Evolutionary conservation across 2,113 vertebrate genomes (phyloP).

Genomic region (Nymphicus hollandicus): DNA sequence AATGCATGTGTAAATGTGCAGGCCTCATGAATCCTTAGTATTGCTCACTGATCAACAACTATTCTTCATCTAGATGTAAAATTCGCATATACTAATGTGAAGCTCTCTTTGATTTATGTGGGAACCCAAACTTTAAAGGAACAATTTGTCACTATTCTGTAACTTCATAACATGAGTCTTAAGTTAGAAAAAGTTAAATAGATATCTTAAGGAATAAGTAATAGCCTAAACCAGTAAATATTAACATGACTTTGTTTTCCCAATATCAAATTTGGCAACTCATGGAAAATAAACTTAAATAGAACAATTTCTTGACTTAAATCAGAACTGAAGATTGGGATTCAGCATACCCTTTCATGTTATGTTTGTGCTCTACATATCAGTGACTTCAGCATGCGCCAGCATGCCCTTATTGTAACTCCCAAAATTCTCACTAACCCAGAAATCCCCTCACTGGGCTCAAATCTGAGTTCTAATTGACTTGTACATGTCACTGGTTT

Average conservation of each 20-base stretch:
- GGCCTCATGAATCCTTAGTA: not conserved
- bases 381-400: not conserved
- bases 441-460: not conserved
- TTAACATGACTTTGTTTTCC: not conserved
- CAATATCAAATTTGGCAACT: not conserved
- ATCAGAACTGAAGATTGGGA: not conserved
- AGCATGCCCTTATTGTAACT: not conserved
- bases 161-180: not conserved
- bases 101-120: not conserved
- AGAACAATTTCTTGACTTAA: not conserved
- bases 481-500: not conserved
- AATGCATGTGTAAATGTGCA: not conserved
- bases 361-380: not conserved
- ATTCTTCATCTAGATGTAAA: not conserved
- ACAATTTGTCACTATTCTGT: not conserved
- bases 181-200: not conserved
- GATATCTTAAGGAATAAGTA: not conserved
- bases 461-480: not conserved
- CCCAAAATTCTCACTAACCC: not conserved
- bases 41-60: not conserved
- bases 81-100: not conserved
- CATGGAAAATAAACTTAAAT: not conserved
- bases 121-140: not conserved
- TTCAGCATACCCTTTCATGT: not conserved
- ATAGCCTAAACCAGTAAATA: not conserved